phyloP scores from a whole-genome alignment of 2,113 vertebrate genomes.

The Nyctereutes procyonoides region DNA sequence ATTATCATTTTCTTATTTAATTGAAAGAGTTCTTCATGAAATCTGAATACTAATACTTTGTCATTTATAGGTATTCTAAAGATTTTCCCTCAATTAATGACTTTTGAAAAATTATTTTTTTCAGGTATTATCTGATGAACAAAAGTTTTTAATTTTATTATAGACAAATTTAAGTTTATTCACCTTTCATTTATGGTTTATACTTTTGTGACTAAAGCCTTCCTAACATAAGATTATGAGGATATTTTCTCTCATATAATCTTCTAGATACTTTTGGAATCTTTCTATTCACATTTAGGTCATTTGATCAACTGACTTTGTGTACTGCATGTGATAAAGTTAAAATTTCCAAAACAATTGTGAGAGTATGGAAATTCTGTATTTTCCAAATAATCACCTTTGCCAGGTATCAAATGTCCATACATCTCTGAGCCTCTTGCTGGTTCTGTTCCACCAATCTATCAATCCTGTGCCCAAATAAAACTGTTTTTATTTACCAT shows the following conservation, averaged over 20 bases:
- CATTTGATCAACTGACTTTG: neutral
- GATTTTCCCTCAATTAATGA: neutral
- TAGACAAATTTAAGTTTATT: neutral
- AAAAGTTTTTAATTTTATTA: conserved; percentile 26
- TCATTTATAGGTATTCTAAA: neutral
- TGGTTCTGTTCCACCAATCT: neutral
- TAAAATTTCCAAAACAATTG: neutral
- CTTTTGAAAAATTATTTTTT: neutral
- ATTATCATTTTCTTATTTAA: neutral
- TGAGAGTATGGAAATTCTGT: neutral
- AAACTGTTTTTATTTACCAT: neutral
- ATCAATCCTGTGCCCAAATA: neutral
- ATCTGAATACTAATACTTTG: neutral
- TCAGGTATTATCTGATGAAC: neutral
- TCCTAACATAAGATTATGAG: neutral
- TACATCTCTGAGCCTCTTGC: neutral
- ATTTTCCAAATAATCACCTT: neutral
- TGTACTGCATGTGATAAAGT: neutral
- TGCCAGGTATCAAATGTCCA: neutral
- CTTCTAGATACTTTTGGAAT: neutral
- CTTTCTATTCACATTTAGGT: neutral
- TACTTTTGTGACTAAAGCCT: neutral
- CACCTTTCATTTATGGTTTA: neutral
- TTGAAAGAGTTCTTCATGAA: neutral
- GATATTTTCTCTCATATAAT: neutral